Percentiles rank a stretch among this genome's conserved stretches.
These are phyloP conservation scores for Coilia nasus DNA, from an alignment of 2,797 vertebrate species.

Conservation along the genomic window DNA sequence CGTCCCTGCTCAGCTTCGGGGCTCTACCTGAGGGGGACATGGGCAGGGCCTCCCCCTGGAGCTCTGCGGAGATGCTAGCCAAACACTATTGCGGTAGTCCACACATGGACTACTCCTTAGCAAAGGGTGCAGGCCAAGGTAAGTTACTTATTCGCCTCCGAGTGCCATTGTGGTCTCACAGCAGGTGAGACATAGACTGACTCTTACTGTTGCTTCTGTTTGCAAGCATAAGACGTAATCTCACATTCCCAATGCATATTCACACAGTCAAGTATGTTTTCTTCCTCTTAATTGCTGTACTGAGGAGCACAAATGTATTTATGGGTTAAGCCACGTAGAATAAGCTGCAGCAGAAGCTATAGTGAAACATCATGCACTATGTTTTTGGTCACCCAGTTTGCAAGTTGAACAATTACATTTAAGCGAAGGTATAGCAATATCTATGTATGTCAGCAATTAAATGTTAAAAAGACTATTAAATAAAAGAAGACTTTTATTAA, in stretches of 20 bases:
- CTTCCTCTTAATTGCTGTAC: background rate
- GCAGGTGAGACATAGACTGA: background rate
- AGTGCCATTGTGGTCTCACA: background rate
- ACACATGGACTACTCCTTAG: slow-evolving; percentile 70
- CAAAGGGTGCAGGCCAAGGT: slow-evolving; percentile 77
- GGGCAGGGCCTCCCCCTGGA: slow-evolving; percentile 75
- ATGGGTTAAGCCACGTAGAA: background rate
- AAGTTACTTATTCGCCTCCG: slow-evolving; percentile 49
- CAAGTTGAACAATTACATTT: background rate
- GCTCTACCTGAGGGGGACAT: slow-evolving; percentile 75
- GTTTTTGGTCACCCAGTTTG: background rate
- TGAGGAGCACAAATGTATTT: background rate
- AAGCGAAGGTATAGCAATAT: background rate
- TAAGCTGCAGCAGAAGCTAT: background rate
- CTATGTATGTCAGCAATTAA: background rate
- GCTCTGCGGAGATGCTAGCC: slow-evolving; percentile 76
- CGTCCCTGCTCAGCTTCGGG: slow-evolving; percentile 64
- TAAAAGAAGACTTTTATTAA: background rate
- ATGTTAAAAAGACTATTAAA: background rate
- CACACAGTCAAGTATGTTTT: background rate
- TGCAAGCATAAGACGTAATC: background rate
- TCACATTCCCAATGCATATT: background rate
- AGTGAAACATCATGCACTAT: background rate
- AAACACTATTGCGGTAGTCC: slow-evolving; percentile 78
- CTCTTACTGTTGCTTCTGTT: background rate